Conservation (phyloP, 2,113 vertebrate species). For the Sminthopsis crassicaudata region DNA sequence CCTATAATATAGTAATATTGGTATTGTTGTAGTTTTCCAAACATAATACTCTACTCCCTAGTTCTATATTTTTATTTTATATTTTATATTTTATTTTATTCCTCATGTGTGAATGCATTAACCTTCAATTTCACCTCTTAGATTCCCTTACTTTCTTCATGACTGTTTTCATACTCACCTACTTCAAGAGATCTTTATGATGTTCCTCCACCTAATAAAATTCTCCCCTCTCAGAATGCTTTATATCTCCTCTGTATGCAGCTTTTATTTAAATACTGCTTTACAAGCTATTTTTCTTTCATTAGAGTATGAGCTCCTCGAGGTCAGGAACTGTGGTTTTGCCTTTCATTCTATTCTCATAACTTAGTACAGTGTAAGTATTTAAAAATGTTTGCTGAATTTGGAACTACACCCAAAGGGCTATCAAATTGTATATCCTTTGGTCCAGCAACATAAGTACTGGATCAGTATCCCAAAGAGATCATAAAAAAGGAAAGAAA, state of each 20-base stretch:
- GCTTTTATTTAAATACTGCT: background rate
- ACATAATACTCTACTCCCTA: background rate
- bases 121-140: background rate
- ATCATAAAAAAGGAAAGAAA: too few relatives aligned
- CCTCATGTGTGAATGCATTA: background rate
- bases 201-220: too few relatives aligned
- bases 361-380: background rate
- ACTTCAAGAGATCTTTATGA: background rate
- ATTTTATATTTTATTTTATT: too few relatives aligned
- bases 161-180: background rate
- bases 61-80: background rate
- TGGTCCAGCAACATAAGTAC: too few relatives aligned
- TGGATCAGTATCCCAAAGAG: too few relatives aligned
- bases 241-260: background rate
- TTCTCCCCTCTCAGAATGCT: background rate
- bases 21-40: background rate
- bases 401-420: too few relatives aligned
- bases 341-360: background rate
- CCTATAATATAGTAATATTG: background rate
- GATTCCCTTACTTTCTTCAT: too few relatives aligned
- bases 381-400: background rate
- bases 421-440: too few relatives aligned
- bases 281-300: background rate
- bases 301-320: background rate
- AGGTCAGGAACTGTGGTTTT: background rate